Evolutionary conservation across 2,113 vertebrate species (phyloP), one percentile per base, ranked within the genome.

Genomic region (Notarius quadriscutis): DNA sequence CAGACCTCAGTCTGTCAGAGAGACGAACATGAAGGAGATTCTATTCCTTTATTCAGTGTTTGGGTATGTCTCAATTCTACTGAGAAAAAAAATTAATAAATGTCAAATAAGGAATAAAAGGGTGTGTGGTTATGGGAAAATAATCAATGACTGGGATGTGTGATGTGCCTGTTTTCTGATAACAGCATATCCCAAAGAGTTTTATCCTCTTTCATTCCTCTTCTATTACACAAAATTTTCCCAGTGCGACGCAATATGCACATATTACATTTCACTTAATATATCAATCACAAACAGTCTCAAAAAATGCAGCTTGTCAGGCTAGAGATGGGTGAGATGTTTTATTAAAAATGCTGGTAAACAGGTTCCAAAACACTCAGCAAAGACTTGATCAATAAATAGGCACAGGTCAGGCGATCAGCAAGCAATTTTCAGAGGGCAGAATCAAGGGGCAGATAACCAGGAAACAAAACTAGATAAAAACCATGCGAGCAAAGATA

Each of bases 1-100:
- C 91, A 88, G 83, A 86, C 89, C 84, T 91, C 91, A 91, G 90
- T 90, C 88, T 94, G 93, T 93, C 94, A 95, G 91, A 94, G 86
- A 90, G 92, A 95, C 93, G 93, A 94, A 92, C 84, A 90, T 88
- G 83, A 90, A 89, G 86, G 85, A 89, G 92, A 93, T 91, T 93
- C 93, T 93, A 92, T 93, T 92, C 92, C 89, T 94, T 92, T 92
- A 65, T 87, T 60, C 25, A 83, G 10, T 30, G 89, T 93, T 91
- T 89, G 84, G 50, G 84, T 86, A 87, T 72, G 51, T 94, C 92
- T 93, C 89, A 90, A 92, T 93, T 92, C 20, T n/a, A 63, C 84
- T 74, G 69, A 72, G 2, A 78, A 41, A 83, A 65, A 51, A 83
- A 65, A 51, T 50, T 81, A 0, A 30, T 60, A 81, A 60, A 81